Percentiles rank a stretch among this genome's conserved stretches.
Evolutionary conservation across 2,888 invertebrate genomes (phyloP).

Genomic region (Mycogona germanica): DNA sequence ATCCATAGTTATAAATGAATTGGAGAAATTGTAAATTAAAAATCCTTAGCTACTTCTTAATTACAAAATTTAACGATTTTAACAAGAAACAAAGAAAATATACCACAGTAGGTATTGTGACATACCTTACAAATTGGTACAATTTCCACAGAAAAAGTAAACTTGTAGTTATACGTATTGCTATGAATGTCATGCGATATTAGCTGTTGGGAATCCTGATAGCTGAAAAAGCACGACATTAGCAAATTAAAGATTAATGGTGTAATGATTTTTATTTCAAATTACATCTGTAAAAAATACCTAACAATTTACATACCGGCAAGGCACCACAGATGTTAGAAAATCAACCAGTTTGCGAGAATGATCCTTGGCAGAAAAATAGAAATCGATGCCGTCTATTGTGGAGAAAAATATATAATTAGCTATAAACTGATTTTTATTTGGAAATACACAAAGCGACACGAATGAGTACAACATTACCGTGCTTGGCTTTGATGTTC

Average conservation of each 20-base stretch:
- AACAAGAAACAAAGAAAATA: background rate
- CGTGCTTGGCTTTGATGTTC: conserved; percentile 73
- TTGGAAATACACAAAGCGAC: no score
- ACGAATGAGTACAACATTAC: no score
- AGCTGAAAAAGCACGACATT: conserved; percentile 35
- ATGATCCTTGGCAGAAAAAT: conserved; percentile 72
- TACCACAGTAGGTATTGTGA: conserved; percentile 17
- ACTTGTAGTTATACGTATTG: conserved; percentile 93
- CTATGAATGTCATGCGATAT: conserved; percentile 96
- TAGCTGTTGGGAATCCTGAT: conserved; percentile 81
- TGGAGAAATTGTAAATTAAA: background rate
- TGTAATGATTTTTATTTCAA: conserved; percentile 9
- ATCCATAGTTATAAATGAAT: background rate
- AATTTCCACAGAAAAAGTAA: conserved; percentile 80
- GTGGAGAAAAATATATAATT: no score
- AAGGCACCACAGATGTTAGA: conserved; percentile 71
- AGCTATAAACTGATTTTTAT: no score
- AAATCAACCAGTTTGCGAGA: conserved; percentile 96
- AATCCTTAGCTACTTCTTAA: background rate
- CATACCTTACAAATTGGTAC: conserved; percentile 93
- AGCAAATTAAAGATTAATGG: conserved; percentile 1
- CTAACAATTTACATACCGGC: conserved; percentile 37
- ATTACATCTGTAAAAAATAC: background rate
- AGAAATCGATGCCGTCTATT: conserved; percentile 94
- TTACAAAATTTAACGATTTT: background rate